Evolutionary conservation across 2,113 vertebrate genomes (phyloP).

Genomic region (Sula dactylatra): DNA sequence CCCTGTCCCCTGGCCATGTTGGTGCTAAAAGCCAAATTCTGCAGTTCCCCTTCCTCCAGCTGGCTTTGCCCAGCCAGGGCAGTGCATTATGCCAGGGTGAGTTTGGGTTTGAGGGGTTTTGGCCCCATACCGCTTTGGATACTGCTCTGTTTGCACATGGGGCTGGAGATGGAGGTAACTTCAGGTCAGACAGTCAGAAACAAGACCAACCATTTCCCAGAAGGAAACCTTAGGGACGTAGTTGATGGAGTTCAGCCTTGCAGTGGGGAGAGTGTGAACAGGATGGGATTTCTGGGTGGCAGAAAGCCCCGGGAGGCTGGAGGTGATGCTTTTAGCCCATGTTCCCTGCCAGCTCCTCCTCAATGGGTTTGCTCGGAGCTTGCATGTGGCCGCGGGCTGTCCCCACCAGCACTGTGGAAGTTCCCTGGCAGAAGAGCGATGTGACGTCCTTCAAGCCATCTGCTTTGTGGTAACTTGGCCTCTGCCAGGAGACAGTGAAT

Average conservation of each 20-base stretch:
- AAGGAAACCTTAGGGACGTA: neutral
- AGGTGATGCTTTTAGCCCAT: neutral
- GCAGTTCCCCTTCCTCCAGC: neutral
- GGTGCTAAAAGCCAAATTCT: neutral
- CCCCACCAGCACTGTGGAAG: conserved; percentile 23
- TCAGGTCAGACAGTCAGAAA: neutral
- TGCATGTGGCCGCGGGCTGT: neutral
- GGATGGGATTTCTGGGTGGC: neutral
- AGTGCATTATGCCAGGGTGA: fast-evolving
- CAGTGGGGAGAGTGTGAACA: neutral
- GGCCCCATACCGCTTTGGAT: fast-evolving
- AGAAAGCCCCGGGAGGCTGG: neutral
- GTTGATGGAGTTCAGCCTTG: neutral
- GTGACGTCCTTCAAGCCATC: neutral
- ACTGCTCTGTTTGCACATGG: neutral
- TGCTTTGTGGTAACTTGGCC: neutral
- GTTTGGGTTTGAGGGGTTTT: neutral
- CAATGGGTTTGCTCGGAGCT: neutral
- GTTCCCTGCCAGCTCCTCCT: neutral
- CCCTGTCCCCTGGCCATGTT: neutral
- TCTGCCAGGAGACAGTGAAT: conserved; percentile 17
- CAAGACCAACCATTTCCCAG: neutral
- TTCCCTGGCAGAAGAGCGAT: conserved; percentile 36
- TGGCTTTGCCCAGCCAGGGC: neutral
- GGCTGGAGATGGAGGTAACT: neutral